phyloP scores from a whole-genome alignment of 2,113 vertebrate genomes.

The Chrysemys picta region DNA sequence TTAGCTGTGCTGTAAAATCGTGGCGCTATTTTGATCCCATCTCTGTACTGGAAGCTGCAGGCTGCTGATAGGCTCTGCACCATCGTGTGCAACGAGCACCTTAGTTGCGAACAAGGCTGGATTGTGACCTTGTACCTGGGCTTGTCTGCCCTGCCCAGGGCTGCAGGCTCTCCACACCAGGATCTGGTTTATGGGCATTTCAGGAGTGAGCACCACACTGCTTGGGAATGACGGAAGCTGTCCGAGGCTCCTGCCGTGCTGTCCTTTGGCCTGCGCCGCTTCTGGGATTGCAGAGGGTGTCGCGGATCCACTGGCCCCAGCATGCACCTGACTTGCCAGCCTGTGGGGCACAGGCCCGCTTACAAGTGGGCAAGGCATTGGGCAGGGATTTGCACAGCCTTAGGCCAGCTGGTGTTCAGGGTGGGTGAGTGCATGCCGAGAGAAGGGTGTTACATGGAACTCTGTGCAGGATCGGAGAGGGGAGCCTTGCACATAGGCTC shows the following conservation, averaged over 20 bases:
- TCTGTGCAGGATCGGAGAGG: not conserved
- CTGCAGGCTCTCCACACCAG: not conserved
- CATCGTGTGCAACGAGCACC: slow-evolving; percentile 41
- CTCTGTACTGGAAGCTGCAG: slow-evolving; percentile 42
- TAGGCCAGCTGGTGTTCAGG: slow-evolving; percentile 9
- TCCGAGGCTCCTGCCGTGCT: not conserved
- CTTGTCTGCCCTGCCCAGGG: slow-evolving; percentile 11
- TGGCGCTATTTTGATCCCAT: slow-evolving; percentile 66
- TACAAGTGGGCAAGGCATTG: not conserved
- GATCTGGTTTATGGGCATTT: not conserved
- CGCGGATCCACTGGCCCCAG: not conserved
- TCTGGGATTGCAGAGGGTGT: not conserved
- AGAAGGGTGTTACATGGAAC: rapidly evolving
- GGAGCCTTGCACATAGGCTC: not conserved
- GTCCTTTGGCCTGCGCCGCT: not conserved
- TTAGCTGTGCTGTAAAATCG: slow-evolving; percentile 47
- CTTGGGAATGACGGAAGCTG: not conserved
- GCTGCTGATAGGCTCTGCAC: slow-evolving; percentile 39
- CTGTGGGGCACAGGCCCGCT: not conserved
- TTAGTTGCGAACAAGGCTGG: not conserved
- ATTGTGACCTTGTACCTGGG: slow-evolving; percentile 20
- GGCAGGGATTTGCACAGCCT: slow-evolving; percentile 38
- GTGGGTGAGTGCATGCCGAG: slow-evolving; percentile 3
- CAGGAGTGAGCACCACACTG: not conserved
- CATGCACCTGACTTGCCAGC: not conserved